Conservation (phyloP, 2,113 vertebrate genomes). For the Lota lota region DNA sequence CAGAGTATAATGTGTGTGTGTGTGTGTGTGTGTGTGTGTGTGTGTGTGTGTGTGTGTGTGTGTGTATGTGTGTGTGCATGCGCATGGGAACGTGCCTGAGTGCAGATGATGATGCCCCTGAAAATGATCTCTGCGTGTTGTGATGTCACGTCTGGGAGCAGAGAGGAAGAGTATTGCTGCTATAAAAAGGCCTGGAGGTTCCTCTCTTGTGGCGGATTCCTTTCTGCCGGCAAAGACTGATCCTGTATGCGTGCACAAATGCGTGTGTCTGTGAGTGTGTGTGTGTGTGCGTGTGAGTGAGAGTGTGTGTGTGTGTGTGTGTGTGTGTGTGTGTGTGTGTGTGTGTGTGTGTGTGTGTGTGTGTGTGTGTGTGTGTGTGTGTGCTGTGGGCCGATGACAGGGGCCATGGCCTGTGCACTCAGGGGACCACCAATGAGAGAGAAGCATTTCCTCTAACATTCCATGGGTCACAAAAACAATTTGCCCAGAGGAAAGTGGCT, state of each 20-base stretch:
- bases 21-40: not conserved
- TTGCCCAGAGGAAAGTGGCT: conserved; percentile 73
- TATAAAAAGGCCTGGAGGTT: conserved; percentile 71
- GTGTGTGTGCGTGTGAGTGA: conserved; percentile 5
- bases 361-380: conserved; percentile 31
- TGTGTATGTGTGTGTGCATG: conserved; percentile 2
- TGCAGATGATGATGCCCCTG: conserved; percentile 46
- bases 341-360: conserved; percentile 20
- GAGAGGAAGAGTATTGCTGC: conserved; percentile 49
- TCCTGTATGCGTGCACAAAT: conserved; percentile 29
- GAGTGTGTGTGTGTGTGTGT: conserved; percentile 25
- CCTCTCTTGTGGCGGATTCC: conserved; percentile 72
- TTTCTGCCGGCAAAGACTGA: conserved; percentile 67
- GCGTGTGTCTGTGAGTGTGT: conserved; percentile 10
- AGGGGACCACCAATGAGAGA: conserved; percentile 78
- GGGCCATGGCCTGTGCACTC: conserved; percentile 73
- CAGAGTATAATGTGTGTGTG: not conserved
- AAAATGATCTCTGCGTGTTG: conserved; percentile 69
- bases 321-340: conserved; percentile 34
- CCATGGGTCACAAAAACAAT: conserved; percentile 78
- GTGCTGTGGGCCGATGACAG: conserved; percentile 71
- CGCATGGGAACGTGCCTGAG: conserved; percentile 2
- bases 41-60: not conserved
- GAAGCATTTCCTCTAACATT: conserved; percentile 79
- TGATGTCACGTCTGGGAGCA: conserved; percentile 75